Percentiles rank a stretch among this genome's conserved stretches.
Conservation (phyloP, 2,113 vertebrate species). For the Periophthalmodon schlosseri region DNA sequence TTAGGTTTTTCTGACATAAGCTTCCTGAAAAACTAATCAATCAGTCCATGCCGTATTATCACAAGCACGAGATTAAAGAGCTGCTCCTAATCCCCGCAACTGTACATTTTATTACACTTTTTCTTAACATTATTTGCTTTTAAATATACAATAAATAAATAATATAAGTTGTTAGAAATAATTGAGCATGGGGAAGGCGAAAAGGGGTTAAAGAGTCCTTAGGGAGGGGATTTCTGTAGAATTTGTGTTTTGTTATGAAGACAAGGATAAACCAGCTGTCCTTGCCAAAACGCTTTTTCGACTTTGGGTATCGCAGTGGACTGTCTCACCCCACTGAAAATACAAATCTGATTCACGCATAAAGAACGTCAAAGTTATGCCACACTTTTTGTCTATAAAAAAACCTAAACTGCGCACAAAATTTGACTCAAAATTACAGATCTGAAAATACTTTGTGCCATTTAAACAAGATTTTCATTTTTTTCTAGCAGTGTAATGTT, state of each 20-base stretch:
- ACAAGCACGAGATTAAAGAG: slow-evolving; percentile 85
- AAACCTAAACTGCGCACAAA: neutral
- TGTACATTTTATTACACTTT: slow-evolving; percentile 86
- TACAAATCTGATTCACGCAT: slow-evolving; percentile 15
- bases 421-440: neutral
- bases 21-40: slow-evolving; percentile 95
- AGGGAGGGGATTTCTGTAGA: slow-evolving; percentile 67
- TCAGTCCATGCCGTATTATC: slow-evolving; percentile 88
- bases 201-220: slow-evolving; percentile 63
- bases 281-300: slow-evolving; percentile 55
- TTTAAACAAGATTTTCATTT: too few species aligned
- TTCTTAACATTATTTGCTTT: slow-evolving; percentile 69
- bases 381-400: neutral
- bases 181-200: slow-evolving; percentile 67
- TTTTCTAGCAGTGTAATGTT: too few species aligned
- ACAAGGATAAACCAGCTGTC: slow-evolving; percentile 65
- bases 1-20: slow-evolving; percentile 96
- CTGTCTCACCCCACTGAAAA: slow-evolving; percentile 33
- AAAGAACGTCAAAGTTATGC: slow-evolving; percentile 10
- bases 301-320: slow-evolving; percentile 49
- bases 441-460: too few species aligned
- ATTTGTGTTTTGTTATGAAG: slow-evolving; percentile 68
- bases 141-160: slow-evolving; percentile 78
- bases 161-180: slow-evolving; percentile 61
- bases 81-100: slow-evolving; percentile 83